phyloP scores from a whole-genome alignment of 2,113 vertebrate species.

The Gobio gobio region DNA sequence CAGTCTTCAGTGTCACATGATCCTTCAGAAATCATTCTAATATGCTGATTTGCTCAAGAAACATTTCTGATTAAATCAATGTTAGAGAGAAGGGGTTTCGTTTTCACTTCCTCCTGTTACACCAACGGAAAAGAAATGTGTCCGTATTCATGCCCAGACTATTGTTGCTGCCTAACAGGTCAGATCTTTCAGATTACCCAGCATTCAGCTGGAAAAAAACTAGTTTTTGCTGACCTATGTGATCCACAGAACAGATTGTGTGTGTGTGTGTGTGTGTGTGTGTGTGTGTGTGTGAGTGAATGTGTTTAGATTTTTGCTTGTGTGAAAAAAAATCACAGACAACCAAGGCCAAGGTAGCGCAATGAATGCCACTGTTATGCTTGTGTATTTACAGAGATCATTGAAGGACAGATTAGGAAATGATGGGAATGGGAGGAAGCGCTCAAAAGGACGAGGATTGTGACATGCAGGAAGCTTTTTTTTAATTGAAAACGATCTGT shows the following conservation, averaged over 20 bases:
- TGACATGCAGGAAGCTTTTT: slow-evolving; percentile 15
- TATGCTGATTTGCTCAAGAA: too few relatives aligned
- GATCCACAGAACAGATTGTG: neutral
- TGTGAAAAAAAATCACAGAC: neutral
- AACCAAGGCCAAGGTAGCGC: neutral
- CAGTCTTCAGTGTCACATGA: too few relatives aligned
- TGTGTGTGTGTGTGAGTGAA: neutral
- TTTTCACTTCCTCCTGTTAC: slow-evolving; percentile 21
- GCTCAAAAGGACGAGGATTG: slow-evolving; percentile 5
- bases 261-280: neutral
- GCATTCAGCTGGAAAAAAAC: neutral
- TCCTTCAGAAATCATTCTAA: too few relatives aligned
- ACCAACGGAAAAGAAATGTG: neutral
- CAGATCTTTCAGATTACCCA: slow-evolving; percentile 26
- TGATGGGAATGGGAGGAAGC: neutral
- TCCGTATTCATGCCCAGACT: neutral
- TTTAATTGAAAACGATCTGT: slow-evolving; percentile 28
- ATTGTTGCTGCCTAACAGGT: slow-evolving; percentile 22
- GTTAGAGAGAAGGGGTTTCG: neutral
- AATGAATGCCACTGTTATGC: neutral
- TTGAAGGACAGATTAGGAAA: slow-evolving; percentile 4
- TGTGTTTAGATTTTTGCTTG: neutral
- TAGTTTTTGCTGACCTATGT: neutral
- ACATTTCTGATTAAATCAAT: too few relatives aligned
- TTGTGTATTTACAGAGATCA: neutral